Evolutionary conservation across 2,113 vertebrate species (phyloP).

Genomic region (Takifugu flavidus): DNA sequence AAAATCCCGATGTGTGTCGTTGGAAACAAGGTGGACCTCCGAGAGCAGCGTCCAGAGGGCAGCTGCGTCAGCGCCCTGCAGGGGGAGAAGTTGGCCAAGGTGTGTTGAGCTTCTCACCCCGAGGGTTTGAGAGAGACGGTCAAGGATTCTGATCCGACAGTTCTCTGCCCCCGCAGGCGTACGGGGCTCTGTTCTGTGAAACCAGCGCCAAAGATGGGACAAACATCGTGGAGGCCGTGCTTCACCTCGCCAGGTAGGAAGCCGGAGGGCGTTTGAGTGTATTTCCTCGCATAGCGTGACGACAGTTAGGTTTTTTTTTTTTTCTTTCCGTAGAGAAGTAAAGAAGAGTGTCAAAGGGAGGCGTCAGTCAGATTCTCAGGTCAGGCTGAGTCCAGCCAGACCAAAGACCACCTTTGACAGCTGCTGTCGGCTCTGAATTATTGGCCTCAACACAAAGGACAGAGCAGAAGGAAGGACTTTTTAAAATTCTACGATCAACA

Average conservation of each 20-base stretch:
- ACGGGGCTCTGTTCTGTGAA: slow-evolving; percentile 76
- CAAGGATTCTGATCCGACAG: background rate
- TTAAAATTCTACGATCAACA: slow-evolving; percentile 5
- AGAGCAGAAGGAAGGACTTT: slow-evolving; percentile 8
- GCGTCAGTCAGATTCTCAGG: slow-evolving; percentile 19
- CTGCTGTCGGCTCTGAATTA: slow-evolving; percentile 62
- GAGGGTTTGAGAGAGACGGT: background rate
- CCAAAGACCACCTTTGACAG: slow-evolving; percentile 27
- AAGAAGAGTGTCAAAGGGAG: slow-evolving; percentile 59
- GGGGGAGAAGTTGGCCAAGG: slow-evolving; percentile 72
- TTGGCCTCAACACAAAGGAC: background rate
- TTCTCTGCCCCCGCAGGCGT: slow-evolving; percentile 57
- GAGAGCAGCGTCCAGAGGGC: slow-evolving; percentile 25
- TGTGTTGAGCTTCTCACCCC: slow-evolving; percentile 24
- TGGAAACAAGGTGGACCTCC: slow-evolving; percentile 76
- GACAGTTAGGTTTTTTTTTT: slow-evolving; percentile 4
- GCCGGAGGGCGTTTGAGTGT: background rate
- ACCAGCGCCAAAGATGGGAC: slow-evolving; percentile 77
- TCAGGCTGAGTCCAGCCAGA: slow-evolving; percentile 40
- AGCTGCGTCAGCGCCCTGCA: slow-evolving; percentile 51
- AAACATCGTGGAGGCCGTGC: slow-evolving; percentile 66
- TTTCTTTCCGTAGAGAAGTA: slow-evolving; percentile 54
- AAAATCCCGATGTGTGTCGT: slow-evolving; percentile 67
- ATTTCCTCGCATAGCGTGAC: background rate
- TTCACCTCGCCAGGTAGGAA: slow-evolving; percentile 71